A percentile compares a stretch with the other conserved stretches of the same genome.
Conservation (phyloP, 2,113 vertebrate species). For the Semicossyphus pulcher region DNA sequence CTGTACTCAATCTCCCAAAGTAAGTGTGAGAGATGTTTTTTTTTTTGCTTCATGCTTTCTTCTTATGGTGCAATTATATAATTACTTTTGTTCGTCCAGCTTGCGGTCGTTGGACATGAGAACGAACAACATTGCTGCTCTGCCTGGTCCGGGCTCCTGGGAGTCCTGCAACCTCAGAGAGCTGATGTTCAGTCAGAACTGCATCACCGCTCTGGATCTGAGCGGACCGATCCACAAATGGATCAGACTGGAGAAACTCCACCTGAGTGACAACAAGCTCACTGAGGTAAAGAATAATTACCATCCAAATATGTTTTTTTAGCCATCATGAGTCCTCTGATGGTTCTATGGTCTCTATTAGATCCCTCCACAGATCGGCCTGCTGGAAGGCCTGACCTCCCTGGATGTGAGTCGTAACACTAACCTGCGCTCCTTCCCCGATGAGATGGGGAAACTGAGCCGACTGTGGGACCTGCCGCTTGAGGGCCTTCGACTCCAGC, state of each 20-base stretch:
- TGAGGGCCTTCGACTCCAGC: conserved; percentile 91
- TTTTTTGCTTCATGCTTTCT: background rate
- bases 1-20: conserved; percentile 89
- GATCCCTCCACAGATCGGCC: conserved; percentile 95
- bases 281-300: conserved; percentile 84
- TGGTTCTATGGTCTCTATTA: conserved; percentile 59
- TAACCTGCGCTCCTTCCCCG: conserved; percentile 90
- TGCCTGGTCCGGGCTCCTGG: conserved; percentile 90
- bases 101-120: conserved; percentile 92
- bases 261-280: conserved; percentile 91
- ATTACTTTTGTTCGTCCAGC: conserved; percentile 67
- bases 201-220: conserved; percentile 88
- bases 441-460: conserved; percentile 94
- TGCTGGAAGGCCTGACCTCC: conserved; percentile 91
- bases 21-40: conserved; percentile 81
- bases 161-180: conserved; percentile 90
- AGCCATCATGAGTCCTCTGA: too few relatives aligned
- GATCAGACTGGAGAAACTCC: conserved; percentile 93
- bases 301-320: background rate
- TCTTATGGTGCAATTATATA: background rate
- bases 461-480: conserved; percentile 96
- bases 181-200: conserved; percentile 92
- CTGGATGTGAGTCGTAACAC: conserved; percentile 93
- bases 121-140: conserved; percentile 85
- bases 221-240: conserved; percentile 87